Evolutionary conservation across 2,888 invertebrate species (phyloP).

Genomic region (Ennomos quercinarius): DNA sequence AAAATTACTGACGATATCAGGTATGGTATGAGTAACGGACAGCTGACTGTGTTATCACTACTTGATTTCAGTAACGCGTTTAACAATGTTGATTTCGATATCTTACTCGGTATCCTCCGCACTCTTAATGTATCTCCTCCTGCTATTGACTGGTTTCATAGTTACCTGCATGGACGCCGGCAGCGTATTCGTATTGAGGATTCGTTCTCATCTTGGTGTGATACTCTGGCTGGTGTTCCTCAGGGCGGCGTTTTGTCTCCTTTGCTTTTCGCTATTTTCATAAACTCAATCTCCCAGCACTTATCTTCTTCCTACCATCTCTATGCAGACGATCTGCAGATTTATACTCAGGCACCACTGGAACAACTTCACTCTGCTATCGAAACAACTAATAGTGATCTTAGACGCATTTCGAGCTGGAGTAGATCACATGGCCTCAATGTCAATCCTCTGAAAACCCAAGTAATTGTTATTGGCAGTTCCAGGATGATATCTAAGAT

Average conservation of each 20-base stretch:
- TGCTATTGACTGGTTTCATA: slow-evolving; percentile 15
- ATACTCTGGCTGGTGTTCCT: slow-evolving; percentile 5
- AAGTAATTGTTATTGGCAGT: slow-evolving; percentile 9
- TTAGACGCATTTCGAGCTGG: not conserved
- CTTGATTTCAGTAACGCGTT: slow-evolving; percentile 14
- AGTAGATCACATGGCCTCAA: slow-evolving; percentile 4
- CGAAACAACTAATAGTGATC: slow-evolving; percentile 1
- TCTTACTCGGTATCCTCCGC: slow-evolving; percentile 9
- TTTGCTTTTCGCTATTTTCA: slow-evolving; percentile 4
- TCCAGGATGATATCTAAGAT: slow-evolving; percentile 4
- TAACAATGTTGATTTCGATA: slow-evolving; percentile 12
- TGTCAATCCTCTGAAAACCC: slow-evolving; percentile 11
- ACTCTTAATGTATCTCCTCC: slow-evolving; percentile 15
- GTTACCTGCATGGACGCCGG: slow-evolving; percentile 15
- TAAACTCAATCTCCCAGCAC: slow-evolving; percentile 14
- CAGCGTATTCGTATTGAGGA: slow-evolving; percentile 9
- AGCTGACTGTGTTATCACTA: not conserved
- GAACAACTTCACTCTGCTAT: not conserved
- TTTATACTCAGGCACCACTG: not conserved
- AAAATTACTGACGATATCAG: slow-evolving; percentile 16
- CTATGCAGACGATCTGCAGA: slow-evolving; percentile 18
- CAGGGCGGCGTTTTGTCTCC: not conserved
- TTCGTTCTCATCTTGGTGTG: slow-evolving; percentile 8
- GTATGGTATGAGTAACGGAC: slow-evolving; percentile 1
- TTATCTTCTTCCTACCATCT: not conserved